phyloP scores from a whole-genome alignment of 1,140 invertebrate genomes.

The Coelopa frigida region DNA sequence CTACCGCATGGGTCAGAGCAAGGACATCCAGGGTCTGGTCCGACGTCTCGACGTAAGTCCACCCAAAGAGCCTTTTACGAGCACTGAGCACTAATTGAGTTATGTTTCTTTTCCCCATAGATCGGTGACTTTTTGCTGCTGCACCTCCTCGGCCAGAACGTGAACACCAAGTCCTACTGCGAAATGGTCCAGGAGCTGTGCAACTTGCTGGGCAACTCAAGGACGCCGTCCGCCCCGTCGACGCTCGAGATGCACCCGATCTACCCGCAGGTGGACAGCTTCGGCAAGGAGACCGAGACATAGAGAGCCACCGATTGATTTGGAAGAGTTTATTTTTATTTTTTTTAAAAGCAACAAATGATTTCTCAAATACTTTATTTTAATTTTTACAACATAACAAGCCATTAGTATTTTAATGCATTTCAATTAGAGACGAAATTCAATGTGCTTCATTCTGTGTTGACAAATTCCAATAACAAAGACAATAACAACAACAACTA shows the following conservation, averaged over 20 bases:
- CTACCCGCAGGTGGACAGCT: constrained; percentile 69
- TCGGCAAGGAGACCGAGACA: constrained; percentile 72
- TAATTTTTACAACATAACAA: not conserved
- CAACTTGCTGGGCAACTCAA: constrained; percentile 55
- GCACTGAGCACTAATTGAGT: not conserved
- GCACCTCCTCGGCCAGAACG: constrained; percentile 75
- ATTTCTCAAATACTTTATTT: constrained; percentile 9
- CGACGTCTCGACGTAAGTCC: constrained; percentile 66
- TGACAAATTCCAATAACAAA: not conserved
- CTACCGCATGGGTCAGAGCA: constrained; percentile 65
- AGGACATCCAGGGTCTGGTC: constrained; percentile 62
- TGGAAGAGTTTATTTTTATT: too few relatives aligned
- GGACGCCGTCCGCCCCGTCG: constrained; percentile 73
- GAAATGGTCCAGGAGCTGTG: constrained; percentile 63
- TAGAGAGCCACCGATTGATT: too few relatives aligned
- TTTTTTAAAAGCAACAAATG: constrained; percentile 11
- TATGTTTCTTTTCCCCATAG: constrained; percentile 43
- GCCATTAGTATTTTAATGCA: constrained; percentile 1
- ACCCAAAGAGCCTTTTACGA: not conserved
- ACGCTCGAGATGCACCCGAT: constrained; percentile 71
- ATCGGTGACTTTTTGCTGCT: constrained; percentile 79
- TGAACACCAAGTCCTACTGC: constrained; percentile 70
- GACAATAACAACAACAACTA: not conserved
- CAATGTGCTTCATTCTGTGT: not conserved
- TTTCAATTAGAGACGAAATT: constrained; percentile 2